Evolutionary conservation across 2,888 invertebrate species (phyloP).

Genomic region (Clunio marinus): DNA sequence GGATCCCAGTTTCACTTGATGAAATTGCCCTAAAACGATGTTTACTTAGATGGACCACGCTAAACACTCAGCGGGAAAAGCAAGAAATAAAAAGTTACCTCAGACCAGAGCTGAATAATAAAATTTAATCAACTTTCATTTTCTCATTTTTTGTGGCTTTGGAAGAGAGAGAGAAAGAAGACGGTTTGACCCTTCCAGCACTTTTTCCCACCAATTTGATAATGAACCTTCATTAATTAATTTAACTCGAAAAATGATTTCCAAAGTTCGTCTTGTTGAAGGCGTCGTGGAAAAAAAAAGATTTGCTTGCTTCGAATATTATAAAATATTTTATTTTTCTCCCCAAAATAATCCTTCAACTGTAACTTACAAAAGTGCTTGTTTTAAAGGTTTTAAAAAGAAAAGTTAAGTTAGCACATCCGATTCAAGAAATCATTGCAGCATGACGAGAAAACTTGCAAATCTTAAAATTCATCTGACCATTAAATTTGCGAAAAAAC

Average conservation of each 20-base stretch:
- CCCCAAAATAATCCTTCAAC: neutral
- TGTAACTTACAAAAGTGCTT: neutral
- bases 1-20: neutral
- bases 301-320: too few relatives aligned
- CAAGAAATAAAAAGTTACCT: too few relatives aligned
- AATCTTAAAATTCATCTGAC: conserved; percentile 17
- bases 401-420: neutral
- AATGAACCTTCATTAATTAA: conserved; percentile 31
- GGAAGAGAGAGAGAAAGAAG: conserved; percentile 1
- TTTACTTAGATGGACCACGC: neutral
- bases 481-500: neutral
- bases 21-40: conserved; percentile 16
- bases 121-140: conserved; percentile 18
- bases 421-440: neutral
- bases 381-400: neutral
- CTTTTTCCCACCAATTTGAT: conserved; percentile 16
- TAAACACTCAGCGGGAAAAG: neutral
- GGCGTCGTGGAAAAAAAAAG: too few relatives aligned
- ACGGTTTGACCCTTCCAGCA: neutral
- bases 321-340: too few relatives aligned
- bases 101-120: conserved; percentile 27
- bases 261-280: too few relatives aligned
- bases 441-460: too few relatives aligned
- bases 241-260: conserved; percentile 12
- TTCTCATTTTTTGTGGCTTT: neutral